Evolutionary conservation across 2,888 invertebrate genomes (phyloP), one percentile per base, ranked within the genome.

Genomic region (Peribatodes rhomboidaria): DNA sequence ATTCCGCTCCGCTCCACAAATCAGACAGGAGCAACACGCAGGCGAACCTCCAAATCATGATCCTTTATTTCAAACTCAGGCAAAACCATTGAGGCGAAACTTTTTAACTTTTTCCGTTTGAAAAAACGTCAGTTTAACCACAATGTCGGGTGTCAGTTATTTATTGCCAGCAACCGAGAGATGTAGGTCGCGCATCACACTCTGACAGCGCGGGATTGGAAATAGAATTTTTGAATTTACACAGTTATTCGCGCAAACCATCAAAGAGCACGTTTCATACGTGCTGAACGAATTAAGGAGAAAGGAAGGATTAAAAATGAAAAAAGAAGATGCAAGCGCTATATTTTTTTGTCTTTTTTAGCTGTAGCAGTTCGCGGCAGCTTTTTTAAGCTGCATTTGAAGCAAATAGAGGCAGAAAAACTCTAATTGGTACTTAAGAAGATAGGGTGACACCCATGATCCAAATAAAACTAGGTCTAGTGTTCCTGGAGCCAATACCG

Each of bases 101-200:
- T 47, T 56, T 53, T 37, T 3, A 54, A 47, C 47, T 20, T 54
- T 47, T 18, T 39, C 7, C 44, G 44, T 37, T 18, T 22, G 14
- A 55, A 55, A 62, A 57, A 44, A 10, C 4, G 14, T 16, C 46
- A 18, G n/a, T 54, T 46, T 47, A 39, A 53, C 56, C 52, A 11
- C 58, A 20, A 16, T 39, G 58, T 64, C 52, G 35, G 44, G 37
- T 49, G 18, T 47, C 39, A 18, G 63, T 58, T 58, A 58, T 63
- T 58, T 63, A 57, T 54, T 41, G 63, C 33, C 39, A 37, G 63
- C 13, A 44, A 46, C 50, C n/a, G 44, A 42, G 39, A 53, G 58
- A 64, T 64, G 47, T 64, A 58, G 58, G 58, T 64, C 63, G 62
- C 63, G 49, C 58, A 16, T 64, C 63, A 58, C 39, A 27, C 6